Conservation (phyloP, 2,888 invertebrate genomes). For the Athetis lepigone region DNA sequence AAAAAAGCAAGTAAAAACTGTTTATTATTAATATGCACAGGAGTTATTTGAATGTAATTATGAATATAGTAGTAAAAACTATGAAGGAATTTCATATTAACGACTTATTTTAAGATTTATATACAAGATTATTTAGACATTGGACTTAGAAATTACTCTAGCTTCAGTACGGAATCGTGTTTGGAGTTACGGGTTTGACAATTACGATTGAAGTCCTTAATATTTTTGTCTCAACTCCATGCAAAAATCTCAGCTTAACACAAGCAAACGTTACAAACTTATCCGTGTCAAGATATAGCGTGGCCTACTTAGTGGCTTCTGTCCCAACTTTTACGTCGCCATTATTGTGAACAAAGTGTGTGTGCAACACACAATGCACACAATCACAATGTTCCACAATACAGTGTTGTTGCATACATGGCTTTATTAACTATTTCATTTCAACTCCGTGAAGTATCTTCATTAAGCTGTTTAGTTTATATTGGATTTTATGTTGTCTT, state of each 20-base stretch:
- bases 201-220: neutral
- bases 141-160: too few relatives aligned
- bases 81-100: too few relatives aligned
- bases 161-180: too few relatives aligned
- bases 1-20: too few relatives aligned
- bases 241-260: constrained; percentile 21
- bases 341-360: constrained; percentile 46
- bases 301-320: constrained; percentile 46
- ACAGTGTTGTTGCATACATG: constrained; percentile 58
- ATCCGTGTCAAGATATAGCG: constrained; percentile 46
- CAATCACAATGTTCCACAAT: constrained; percentile 58
- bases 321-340: constrained; percentile 48
- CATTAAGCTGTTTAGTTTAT: constrained; percentile 52
- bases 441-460: constrained; percentile 53
- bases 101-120: too few relatives aligned
- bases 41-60: too few relatives aligned
- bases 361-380: constrained; percentile 56
- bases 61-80: too few relatives aligned
- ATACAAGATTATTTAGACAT: too few relatives aligned
- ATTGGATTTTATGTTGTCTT: constrained; percentile 38
- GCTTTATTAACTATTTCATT: constrained; percentile 66
- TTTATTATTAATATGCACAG: too few relatives aligned
- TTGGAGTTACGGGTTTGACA: too few relatives aligned
- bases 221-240: constrained; percentile 5
- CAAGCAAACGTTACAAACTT: constrained; percentile 27